phyloP scores from a whole-genome alignment of 2,797 vertebrate genomes.

The Falco columbarius region DNA sequence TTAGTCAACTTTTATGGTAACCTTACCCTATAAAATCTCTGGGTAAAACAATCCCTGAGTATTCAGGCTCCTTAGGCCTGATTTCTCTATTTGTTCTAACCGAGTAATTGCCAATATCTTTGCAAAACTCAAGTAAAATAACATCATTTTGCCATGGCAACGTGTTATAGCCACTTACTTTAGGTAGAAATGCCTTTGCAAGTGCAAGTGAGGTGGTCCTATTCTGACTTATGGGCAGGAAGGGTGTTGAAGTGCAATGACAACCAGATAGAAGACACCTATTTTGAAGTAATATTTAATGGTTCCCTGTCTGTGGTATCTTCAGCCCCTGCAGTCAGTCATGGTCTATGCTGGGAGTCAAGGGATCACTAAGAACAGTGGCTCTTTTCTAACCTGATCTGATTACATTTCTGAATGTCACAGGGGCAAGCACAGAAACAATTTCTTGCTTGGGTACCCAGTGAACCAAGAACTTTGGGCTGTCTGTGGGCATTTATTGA shows the following conservation, averaged over 20 bases:
- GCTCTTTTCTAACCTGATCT: neutral
- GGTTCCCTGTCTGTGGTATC: neutral
- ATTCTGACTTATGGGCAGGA: neutral
- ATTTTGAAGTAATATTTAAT: neutral
- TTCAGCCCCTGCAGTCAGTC: neutral
- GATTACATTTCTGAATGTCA: neutral
- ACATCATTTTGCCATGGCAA: neutral
- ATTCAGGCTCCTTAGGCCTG: neutral
- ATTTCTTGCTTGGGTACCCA: neutral
- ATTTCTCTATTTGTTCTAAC: neutral
- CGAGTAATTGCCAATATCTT: neutral
- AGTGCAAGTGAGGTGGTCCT: neutral
- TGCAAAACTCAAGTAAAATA: neutral
- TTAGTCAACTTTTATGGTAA: neutral
- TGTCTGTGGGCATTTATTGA: neutral
- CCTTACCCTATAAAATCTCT: neutral
- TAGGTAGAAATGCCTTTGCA: neutral
- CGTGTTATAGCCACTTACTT: neutral
- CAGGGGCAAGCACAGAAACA: neutral
- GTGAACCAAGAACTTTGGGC: neutral
- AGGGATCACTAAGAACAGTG: neutral
- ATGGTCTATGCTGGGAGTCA: neutral
- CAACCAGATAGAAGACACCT: neutral
- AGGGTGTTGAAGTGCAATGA: neutral
- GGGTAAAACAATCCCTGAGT: neutral